These are phyloP conservation scores for Laticauda colubrina DNA, from an alignment of 2,113 vertebrate species.

Conservation along the genomic window DNA sequence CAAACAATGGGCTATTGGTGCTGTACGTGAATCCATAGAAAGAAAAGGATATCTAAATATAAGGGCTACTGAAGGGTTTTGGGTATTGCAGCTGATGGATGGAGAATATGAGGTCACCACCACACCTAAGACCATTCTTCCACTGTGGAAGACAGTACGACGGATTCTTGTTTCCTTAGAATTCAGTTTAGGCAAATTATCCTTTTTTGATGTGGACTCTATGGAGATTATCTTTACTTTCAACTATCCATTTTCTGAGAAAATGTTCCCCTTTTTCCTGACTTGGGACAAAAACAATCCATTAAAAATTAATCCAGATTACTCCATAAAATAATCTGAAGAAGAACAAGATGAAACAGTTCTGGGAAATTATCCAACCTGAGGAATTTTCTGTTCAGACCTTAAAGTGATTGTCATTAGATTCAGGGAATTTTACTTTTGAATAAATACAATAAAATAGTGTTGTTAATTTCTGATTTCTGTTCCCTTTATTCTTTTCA, in stretches of 20 bases:
- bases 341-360: background rate
- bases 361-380: background rate
- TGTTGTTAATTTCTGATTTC: background rate
- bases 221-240: slow-evolving; percentile 12
- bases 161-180: background rate
- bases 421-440: background rate
- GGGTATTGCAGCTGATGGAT: background rate
- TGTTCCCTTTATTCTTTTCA: background rate
- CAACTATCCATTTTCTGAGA: slow-evolving; percentile 16
- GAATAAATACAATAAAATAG: background rate
- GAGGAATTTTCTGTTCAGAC: background rate
- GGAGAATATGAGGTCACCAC: slow-evolving; percentile 6
- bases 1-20: slow-evolving; percentile 14
- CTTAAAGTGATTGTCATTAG: background rate
- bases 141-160: slow-evolving; percentile 4
- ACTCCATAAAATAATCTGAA: background rate
- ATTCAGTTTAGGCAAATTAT: background rate
- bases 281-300: slow-evolving; percentile 20
- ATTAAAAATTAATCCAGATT: slow-evolving; percentile 6
- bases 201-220: slow-evolving; percentile 13
- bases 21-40: background rate
- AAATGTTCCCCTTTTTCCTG: slow-evolving; percentile 15
- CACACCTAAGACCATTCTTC: background rate
- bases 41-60: slow-evolving; percentile 3
- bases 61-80: background rate